phyloP scores from a whole-genome alignment of 2,113 vertebrate species.

The Passer domesticus region DNA sequence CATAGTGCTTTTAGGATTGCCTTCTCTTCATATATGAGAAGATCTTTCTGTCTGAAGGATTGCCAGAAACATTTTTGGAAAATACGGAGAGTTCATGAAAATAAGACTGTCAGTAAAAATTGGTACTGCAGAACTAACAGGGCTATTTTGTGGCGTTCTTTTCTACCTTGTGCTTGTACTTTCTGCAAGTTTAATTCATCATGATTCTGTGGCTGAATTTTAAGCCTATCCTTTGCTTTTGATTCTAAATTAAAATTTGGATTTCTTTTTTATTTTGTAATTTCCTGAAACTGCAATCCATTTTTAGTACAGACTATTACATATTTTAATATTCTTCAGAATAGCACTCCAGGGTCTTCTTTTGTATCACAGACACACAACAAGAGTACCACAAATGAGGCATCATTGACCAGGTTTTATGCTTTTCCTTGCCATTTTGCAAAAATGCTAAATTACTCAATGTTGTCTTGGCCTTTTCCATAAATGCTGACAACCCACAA shows the following conservation, averaged over 20 bases:
- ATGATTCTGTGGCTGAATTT: background rate
- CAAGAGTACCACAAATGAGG: slow-evolving; percentile 24
- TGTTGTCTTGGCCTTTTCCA: slow-evolving; percentile 62
- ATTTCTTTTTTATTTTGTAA: slow-evolving; percentile 7
- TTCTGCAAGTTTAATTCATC: background rate
- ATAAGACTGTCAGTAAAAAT: background rate
- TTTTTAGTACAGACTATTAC: background rate
- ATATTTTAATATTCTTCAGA: slow-evolving; percentile 10
- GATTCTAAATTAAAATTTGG: slow-evolving; percentile 4
- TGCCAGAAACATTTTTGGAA: background rate
- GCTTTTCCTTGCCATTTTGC: background rate
- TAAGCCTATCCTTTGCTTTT: background rate
- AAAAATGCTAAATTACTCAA: slow-evolving; percentile 50
- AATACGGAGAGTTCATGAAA: background rate
- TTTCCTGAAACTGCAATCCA: slow-evolving; percentile 5
- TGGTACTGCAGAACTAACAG: background rate
- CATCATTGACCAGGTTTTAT: slow-evolving; percentile 45
- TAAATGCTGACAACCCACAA: slow-evolving; percentile 71
- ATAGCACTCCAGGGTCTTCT: slow-evolving; percentile 3
- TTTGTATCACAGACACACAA: background rate
- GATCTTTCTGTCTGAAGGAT: background rate
- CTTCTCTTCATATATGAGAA: background rate
- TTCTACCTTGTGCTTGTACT: background rate
- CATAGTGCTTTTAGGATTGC: background rate
- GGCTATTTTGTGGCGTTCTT: background rate